Percentiles rank a stretch among this genome's conserved stretches.
Conservation (phyloP, 2,888 invertebrate genomes). For the Belgica antarctica region DNA sequence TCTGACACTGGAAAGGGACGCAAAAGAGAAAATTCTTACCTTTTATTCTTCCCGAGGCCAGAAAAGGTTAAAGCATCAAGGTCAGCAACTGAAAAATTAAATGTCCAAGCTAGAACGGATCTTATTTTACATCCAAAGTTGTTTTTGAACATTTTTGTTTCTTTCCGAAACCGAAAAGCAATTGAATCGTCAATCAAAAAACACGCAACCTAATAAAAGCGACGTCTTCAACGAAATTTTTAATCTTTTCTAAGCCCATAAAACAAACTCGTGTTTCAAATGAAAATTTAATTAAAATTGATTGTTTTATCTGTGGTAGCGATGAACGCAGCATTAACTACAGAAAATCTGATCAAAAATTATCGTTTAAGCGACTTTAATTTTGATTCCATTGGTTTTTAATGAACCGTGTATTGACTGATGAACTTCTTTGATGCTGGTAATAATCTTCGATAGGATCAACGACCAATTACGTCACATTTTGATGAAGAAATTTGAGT, state of each 20-base stretch:
- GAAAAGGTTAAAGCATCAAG: neutral
- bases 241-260: neutral
- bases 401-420: neutral
- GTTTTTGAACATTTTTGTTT: neutral
- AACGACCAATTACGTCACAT: too few species aligned
- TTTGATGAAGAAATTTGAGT: too few species aligned
- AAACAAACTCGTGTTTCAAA: neutral
- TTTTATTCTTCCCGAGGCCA: neutral
- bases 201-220: slow-evolving; percentile 3
- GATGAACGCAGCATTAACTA: neutral
- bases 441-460: too few species aligned
- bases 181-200: slow-evolving; percentile 2
- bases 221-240: neutral
- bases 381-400: slow-evolving; percentile 13
- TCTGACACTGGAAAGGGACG: too few species aligned
- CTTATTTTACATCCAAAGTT: neutral
- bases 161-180: neutral
- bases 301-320: slow-evolving; percentile 17
- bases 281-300: slow-evolving; percentile 23
- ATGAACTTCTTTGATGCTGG: neutral
- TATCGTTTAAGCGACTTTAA: neutral
- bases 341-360: neutral
- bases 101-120: neutral
- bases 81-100: slow-evolving; percentile 10
- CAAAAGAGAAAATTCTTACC: neutral